phyloP scores from a whole-genome alignment of 2,888 invertebrate genomes.

The Drosophila quinaria region DNA sequence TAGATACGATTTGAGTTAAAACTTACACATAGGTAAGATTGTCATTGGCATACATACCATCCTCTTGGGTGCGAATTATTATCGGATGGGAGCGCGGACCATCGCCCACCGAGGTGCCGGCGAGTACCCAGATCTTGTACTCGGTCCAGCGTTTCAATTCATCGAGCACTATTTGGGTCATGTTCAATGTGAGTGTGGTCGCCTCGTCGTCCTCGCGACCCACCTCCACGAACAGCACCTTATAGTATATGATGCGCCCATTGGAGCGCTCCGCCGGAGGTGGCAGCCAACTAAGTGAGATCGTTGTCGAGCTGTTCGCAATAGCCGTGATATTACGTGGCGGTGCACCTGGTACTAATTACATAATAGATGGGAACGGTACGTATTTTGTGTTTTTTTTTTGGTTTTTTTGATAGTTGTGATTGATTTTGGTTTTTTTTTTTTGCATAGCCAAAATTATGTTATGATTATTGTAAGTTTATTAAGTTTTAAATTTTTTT shows the following conservation, averaged over 20 bases:
- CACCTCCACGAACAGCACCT: constrained; percentile 95
- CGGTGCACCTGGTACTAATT: constrained; percentile 97
- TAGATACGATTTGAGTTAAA: constrained; percentile 47
- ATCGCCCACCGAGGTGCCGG: constrained; percentile 98
- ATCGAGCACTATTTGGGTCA: constrained; percentile 93
- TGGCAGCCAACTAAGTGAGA: constrained; percentile 96
- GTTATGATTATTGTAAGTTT: constrained; percentile 38
- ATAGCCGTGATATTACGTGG: constrained; percentile 96
- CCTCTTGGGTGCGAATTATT: constrained; percentile 97
- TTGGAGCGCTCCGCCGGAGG: constrained; percentile 96
- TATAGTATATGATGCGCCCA: constrained; percentile 97
- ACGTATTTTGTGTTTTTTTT: constrained; percentile 69
- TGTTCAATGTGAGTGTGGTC: constrained; percentile 91
- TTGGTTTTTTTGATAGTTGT: constrained; percentile 42
- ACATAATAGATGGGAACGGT: constrained; percentile 83
- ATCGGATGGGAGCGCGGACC: constrained; percentile 97
- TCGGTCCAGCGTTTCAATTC: constrained; percentile 97
- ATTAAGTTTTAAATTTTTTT: constrained; percentile 31
- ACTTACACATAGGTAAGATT: constrained; percentile 77
- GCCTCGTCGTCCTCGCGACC: constrained; percentile 94
- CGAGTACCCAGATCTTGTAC: constrained; percentile 98
- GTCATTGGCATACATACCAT: constrained; percentile 93
- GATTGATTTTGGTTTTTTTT: constrained; percentile 40
- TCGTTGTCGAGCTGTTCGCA: constrained; percentile 95
- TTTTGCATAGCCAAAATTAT: constrained; percentile 59